A percentile compares a stretch with the other conserved stretches of the same genome.
Conservation (phyloP, 2,888 invertebrate genomes). For the Tinea pellionella region DNA sequence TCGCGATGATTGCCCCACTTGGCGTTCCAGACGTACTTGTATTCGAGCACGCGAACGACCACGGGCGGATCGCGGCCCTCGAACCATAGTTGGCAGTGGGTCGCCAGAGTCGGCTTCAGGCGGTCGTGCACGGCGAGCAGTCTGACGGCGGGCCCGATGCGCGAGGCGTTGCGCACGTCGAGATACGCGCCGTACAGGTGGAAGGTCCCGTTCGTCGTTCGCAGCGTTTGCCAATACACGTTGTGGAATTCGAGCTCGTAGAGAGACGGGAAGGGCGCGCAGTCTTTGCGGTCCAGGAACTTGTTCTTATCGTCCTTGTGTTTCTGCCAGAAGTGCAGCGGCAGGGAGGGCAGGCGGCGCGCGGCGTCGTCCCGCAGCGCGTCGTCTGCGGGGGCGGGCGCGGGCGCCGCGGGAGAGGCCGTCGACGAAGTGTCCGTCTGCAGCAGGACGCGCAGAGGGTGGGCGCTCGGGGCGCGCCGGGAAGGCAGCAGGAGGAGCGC, state of each 20-base stretch:
- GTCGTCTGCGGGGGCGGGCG: slow-evolving; percentile 65
- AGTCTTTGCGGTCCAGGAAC: slow-evolving; percentile 74
- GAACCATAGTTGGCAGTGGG: slow-evolving; percentile 92
- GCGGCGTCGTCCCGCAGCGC: slow-evolving; percentile 83
- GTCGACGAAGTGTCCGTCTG: slow-evolving; percentile 14
- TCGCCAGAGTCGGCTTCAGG: slow-evolving; percentile 84
- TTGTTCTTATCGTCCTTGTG: slow-evolving; percentile 83
- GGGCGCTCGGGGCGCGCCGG: slow-evolving; percentile 28
- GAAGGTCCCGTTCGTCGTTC: slow-evolving; percentile 87
- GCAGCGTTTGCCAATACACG: slow-evolving; percentile 91
- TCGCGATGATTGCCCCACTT: slow-evolving; percentile 96
- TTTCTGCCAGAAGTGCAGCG: slow-evolving; percentile 86
- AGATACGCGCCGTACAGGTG: slow-evolving; percentile 92
- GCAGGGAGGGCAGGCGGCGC: slow-evolving; percentile 83
- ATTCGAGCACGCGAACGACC: slow-evolving; percentile 84
- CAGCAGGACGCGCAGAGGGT: slow-evolving; percentile 31
- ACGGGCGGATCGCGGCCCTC: slow-evolving; percentile 85
- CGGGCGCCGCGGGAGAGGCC: slow-evolving; percentile 20
- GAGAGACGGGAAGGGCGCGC: slow-evolving; percentile 88
- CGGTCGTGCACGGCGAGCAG: slow-evolving; percentile 91
- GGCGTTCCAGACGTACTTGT: slow-evolving; percentile 94
- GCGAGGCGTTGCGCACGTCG: slow-evolving; percentile 81
- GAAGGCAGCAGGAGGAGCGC: slow-evolving; percentile 35
- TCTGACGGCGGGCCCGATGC: slow-evolving; percentile 85
- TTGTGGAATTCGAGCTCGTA: slow-evolving; percentile 94